phyloP scores from a whole-genome alignment of 2,888 invertebrate species.

The Branchellion lobata region DNA sequence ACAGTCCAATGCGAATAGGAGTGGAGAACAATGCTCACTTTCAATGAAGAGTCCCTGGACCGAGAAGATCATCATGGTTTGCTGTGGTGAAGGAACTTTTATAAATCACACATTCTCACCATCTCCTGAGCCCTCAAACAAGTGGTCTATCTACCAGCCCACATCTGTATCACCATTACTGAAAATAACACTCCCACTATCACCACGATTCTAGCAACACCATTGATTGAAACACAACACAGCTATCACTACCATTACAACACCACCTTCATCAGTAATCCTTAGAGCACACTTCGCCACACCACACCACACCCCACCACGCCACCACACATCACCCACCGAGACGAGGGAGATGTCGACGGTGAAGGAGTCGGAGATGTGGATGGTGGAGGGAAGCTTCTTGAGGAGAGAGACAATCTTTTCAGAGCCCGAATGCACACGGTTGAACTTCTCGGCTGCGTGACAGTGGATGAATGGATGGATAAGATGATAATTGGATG shows the following conservation, averaged over 20 bases:
- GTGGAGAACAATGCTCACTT: background rate
- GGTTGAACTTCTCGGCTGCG: background rate
- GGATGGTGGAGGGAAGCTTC: constrained; percentile 17
- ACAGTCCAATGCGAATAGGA: background rate
- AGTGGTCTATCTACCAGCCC: too few species aligned
- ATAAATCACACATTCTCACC: too few species aligned
- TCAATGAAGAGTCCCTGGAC: constrained; percentile 31
- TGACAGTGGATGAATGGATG: too few species aligned
- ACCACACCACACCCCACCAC: background rate
- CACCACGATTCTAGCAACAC: too few species aligned
- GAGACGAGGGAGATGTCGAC: constrained; percentile 5
- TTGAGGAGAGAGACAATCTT: background rate
- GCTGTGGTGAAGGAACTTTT: too few species aligned
- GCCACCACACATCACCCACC: background rate
- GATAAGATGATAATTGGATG: too few species aligned
- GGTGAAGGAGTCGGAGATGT: constrained; percentile 1
- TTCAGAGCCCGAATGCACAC: background rate
- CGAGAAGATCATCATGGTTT: constrained; percentile 19
- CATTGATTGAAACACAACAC: too few species aligned
- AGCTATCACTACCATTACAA: background rate
- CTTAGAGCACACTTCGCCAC: too few species aligned
- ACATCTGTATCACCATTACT: too few species aligned
- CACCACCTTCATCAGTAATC: too few species aligned
- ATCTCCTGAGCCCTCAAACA: too few species aligned
- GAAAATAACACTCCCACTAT: too few species aligned